Evolutionary conservation across 2,797 vertebrate species (phyloP), one percentile per base, ranked within the genome.

Genomic region (Melanotaenia nigrans): DNA sequence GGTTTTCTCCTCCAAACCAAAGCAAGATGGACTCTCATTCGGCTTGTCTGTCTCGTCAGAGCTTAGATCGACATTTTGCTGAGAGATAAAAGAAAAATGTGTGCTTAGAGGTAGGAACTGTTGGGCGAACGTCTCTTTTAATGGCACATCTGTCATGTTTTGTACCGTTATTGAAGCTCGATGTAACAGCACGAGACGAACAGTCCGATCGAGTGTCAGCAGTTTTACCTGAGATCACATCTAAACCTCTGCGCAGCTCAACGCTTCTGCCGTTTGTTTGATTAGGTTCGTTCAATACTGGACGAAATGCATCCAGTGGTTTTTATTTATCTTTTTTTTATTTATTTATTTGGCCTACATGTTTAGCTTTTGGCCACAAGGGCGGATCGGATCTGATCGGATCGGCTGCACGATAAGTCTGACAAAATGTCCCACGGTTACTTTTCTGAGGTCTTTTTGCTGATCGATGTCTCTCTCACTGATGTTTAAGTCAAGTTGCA

Each of bases 1-100:
- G 78, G 85, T 93, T 93, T 89, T 93, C 91, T 80, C 82, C 94
- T 90, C 75, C 81, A 84, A 84, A 79, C 78, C 94, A 87, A 96
- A 95, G 96, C 97, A 98, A 98, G 96, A 98, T 99, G 97, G 97
- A 98, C 96, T 98, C 97, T 96, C 94, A 84, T 83, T 93, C 93
- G 92, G 86, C 92, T 93, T 87, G 94, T 94, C 94, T 94, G 94
- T 95, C 95, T 96, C 96, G 96, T 96, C 96, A 96, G 93, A 94
- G 94, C 90, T 92, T 70, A 74, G 88, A 96, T 95, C 95, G 96
- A 97, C 96, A 95, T 97, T 97, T 97, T 95, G 94, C 96, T 94
- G 93, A 88, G 93, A 93, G 93, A 96, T 95, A 93, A 92, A 61
- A 38, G n/a, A 24, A 18, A 42, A 94, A 95, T 71, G 77, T 87